These are phyloP conservation scores for Acronicta aceris DNA, from an alignment of 2,888 invertebrate genomes.

Conservation along the genomic window DNA sequence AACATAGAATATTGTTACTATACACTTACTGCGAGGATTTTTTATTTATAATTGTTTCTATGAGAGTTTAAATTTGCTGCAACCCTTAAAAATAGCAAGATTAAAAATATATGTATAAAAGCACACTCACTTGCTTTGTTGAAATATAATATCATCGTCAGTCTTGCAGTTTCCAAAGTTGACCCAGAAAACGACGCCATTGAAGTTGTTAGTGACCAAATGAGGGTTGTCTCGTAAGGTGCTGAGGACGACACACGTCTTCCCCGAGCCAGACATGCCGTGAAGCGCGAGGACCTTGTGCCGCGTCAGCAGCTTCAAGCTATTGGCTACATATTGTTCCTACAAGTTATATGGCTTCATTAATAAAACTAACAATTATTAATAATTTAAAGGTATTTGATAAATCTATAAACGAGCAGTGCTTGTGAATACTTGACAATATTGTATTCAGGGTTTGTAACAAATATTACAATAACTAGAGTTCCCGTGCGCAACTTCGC, in stretches of 20 bases:
- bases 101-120: no score
- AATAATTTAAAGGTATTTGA: no score
- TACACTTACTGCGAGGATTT: no score
- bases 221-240: slow-evolving; percentile 86
- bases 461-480: no score
- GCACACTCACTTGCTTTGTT: slow-evolving; percentile 80
- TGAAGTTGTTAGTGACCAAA: slow-evolving; percentile 86
- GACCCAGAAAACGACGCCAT: slow-evolving; percentile 89
- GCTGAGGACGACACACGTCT: slow-evolving; percentile 91
- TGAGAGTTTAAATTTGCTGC: no score
- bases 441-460: no score
- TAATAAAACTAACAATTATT: neutral
- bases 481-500: no score
- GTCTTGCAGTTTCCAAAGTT: slow-evolving; percentile 86
- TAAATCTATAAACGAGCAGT: no score
- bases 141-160: slow-evolving; percentile 82
- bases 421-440: no score
- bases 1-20: no score
- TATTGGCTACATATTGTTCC: slow-evolving; percentile 85
- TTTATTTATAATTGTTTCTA: no score
- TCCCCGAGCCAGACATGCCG: slow-evolving; percentile 94
- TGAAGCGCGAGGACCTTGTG: slow-evolving; percentile 90
- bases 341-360: slow-evolving; percentile 61
- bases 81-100: no score
- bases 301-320: slow-evolving; percentile 81